Conservation (phyloP, 2,888 invertebrate species). For the Cheilosia pagana region DNA sequence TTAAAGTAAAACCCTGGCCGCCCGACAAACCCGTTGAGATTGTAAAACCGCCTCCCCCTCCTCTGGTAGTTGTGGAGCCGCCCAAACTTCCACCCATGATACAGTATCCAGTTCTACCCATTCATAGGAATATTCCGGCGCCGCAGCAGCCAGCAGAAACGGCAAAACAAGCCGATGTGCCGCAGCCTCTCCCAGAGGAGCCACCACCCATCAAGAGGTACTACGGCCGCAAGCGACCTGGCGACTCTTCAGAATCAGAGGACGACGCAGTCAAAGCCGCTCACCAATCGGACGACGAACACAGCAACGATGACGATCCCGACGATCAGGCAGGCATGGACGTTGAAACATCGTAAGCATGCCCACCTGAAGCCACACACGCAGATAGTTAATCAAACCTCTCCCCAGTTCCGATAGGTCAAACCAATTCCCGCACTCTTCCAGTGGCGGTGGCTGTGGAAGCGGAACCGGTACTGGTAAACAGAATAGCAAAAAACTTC, state of each 20-base stretch:
- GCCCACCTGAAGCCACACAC: not conserved
- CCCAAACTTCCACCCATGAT: slow-evolving; percentile 52
- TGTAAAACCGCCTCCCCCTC: slow-evolving; percentile 46
- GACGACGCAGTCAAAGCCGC: slow-evolving; percentile 68
- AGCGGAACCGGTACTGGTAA: slow-evolving; percentile 79
- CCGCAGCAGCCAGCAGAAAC: slow-evolving; percentile 52
- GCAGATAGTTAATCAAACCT: not conserved
- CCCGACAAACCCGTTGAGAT: slow-evolving; percentile 69
- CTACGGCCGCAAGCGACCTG: slow-evolving; percentile 85
- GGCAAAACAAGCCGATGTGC: slow-evolving; percentile 78
- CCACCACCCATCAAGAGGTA: slow-evolving; percentile 84
- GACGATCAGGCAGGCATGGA: slow-evolving; percentile 80
- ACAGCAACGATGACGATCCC: slow-evolving; percentile 77
- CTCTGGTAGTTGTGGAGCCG: slow-evolving; percentile 38
- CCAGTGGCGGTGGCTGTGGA: slow-evolving; percentile 82
- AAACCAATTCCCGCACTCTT: slow-evolving; percentile 80
- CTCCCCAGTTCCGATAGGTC: slow-evolving; percentile 81
- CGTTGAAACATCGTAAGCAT: slow-evolving; percentile 82
- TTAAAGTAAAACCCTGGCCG: slow-evolving; percentile 9
- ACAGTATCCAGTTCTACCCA: slow-evolving; percentile 67
- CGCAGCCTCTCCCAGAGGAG: slow-evolving; percentile 76
- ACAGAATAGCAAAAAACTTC: slow-evolving; percentile 83
- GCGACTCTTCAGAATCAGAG: slow-evolving; percentile 83
- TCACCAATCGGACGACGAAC: slow-evolving; percentile 79
- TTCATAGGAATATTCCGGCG: slow-evolving; percentile 54